Evolutionary conservation across 2,797 vertebrate genomes (phyloP).

Genomic region (Champsocephalus esox): DNA sequence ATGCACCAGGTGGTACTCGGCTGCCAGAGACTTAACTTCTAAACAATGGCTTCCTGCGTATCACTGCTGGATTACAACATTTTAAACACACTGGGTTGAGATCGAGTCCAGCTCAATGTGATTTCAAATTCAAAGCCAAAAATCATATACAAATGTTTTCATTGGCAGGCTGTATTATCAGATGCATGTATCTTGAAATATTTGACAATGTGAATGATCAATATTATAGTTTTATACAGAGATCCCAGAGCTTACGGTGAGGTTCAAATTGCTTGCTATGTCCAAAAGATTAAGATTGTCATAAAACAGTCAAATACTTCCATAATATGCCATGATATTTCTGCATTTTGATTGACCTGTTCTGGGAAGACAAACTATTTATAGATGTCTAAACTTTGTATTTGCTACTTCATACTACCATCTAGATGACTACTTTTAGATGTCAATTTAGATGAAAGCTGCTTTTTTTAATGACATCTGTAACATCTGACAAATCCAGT

Average conservation of each 20-base stretch:
- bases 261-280: neutral
- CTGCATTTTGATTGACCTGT: slow-evolving; percentile 17
- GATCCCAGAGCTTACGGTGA: neutral
- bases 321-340: neutral
- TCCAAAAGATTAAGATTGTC: neutral
- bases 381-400: slow-evolving; percentile 25
- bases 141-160: neutral
- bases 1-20: slow-evolving; percentile 39
- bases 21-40: slow-evolving; percentile 21
- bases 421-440: neutral
- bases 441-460: neutral
- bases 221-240: neutral
- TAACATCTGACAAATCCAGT: neutral
- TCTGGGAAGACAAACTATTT: slow-evolving; percentile 38
- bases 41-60: slow-evolving; percentile 19
- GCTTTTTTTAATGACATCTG: neutral
- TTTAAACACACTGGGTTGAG: neutral
- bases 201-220: neutral
- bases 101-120: neutral
- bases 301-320: neutral
- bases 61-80: slow-evolving; percentile 26
- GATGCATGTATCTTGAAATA: neutral
- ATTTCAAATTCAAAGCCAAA: slow-evolving; percentile 13
- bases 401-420: neutral
- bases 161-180: neutral